These are phyloP conservation scores for Phoeniculus purpureus DNA, from an alignment of 2,797 vertebrate genomes.

Conservation along the genomic window DNA sequence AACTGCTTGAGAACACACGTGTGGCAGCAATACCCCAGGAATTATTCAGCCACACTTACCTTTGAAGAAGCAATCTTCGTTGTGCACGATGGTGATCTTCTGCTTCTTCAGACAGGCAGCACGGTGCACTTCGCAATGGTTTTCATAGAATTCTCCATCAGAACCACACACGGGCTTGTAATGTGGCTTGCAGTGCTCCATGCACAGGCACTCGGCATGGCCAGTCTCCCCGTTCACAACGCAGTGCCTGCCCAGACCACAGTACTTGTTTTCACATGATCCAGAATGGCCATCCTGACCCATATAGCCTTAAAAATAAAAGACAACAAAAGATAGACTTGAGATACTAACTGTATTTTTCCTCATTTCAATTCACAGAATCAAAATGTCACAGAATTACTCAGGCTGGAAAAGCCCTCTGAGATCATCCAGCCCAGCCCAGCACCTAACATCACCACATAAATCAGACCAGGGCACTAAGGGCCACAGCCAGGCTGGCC, in stretches of 20 bases:
- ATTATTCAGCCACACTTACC: constrained; percentile 76
- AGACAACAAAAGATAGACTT: fast-evolving
- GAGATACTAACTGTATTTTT: background rate
- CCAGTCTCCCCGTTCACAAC: constrained; percentile 80
- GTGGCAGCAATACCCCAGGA: background rate
- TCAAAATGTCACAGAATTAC: too few relatives aligned
- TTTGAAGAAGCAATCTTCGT: constrained; percentile 95
- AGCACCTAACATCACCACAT: too few relatives aligned
- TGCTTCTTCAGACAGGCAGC: constrained; percentile 88
- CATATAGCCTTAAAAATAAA: constrained; percentile 79
- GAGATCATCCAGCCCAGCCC: too few relatives aligned
- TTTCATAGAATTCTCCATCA: constrained; percentile 93
- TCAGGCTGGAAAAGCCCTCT: too few relatives aligned
- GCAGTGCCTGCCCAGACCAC: constrained; percentile 92
- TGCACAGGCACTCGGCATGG: constrained; percentile 88
- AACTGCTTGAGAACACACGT: background rate
- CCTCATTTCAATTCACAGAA: too few relatives aligned
- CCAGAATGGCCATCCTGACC: constrained; percentile 73
- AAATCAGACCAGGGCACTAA: too few relatives aligned
- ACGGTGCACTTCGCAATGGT: constrained; percentile 95
- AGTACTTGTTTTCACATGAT: constrained; percentile 93
- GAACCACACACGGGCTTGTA: constrained; percentile 96
- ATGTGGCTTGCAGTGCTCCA: constrained; percentile 90
- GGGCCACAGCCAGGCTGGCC: too few relatives aligned
- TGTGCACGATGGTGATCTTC: constrained; percentile 92